Evolutionary conservation across 2,113 vertebrate species (phyloP), one percentile per base, ranked within the genome.

Genomic region (Tachysurus fulvidraco): DNA sequence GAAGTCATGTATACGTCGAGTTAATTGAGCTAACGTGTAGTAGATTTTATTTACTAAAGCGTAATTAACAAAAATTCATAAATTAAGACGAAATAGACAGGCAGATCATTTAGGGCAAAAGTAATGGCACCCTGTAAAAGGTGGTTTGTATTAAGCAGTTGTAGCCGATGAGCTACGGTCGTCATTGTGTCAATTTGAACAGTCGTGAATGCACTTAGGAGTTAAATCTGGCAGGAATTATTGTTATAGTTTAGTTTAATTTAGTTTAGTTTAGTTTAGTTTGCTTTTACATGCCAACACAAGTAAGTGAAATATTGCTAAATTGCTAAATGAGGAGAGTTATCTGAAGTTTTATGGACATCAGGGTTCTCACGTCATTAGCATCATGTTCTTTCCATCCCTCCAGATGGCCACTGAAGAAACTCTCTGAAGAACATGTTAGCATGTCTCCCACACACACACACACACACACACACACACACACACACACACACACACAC

Each of bases 351-450:
- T 67, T 14, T 16, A 1, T 54, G 74, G 62, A 54, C 59, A 69
- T 85, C 62, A 81, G 85, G 14, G 55, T 54, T 64, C 46, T 78
- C 23, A 1, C 21, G 12, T 74, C 44, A 59, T 86, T 59, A 64
- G 52, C 30, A 1, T 71, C 69, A 71, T 83, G 79, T 85, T 80
- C 54, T 44, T 79, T 81, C 80, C 85, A 57, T 60, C 73, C 44
- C 59, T 30, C 83, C 77, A 88, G 83, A 88, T 88, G 46, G 69
- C 19, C 71, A 54, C 2, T 12, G 25, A 54, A 54, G 78, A 21
- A 78, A 85, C 23, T 13, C 81, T 25, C 57, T n/a, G 14, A 83
- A 85, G 69, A 85, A 88, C 52, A 81, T 54, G 36, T 44, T 54
- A 55, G 78, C 84, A 85, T 64, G 55, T 77, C 87, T 81, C 78